Percentiles rank a stretch among this genome's conserved stretches.
Evolutionary conservation across 2,888 invertebrate species (phyloP).

Genomic region (Colostygia pectinataria): DNA sequence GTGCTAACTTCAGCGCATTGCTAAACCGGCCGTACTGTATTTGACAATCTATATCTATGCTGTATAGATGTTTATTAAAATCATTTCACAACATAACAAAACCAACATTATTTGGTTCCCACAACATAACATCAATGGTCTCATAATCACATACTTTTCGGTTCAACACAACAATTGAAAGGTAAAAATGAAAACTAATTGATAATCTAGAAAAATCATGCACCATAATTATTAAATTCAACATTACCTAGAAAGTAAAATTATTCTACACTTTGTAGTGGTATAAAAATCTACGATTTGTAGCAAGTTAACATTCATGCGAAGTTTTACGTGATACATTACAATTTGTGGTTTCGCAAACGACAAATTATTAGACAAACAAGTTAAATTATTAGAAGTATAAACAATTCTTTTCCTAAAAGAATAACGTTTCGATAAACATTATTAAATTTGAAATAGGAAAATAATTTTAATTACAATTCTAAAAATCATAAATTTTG

Average conservation of each 20-base stretch:
- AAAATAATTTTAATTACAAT: slow-evolving; percentile 54
- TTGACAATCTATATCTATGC: slow-evolving; percentile 19
- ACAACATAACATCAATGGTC: slow-evolving; percentile 73
- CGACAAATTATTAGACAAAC: slow-evolving; percentile 34
- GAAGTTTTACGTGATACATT: slow-evolving; percentile 9
- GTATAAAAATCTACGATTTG: slow-evolving; percentile 1
- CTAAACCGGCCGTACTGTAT: not conserved
- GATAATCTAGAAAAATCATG: slow-evolving; percentile 18
- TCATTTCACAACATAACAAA: slow-evolving; percentile 59
- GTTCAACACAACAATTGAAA: slow-evolving; percentile 33
- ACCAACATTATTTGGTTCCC: slow-evolving; percentile 66
- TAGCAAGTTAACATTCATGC: slow-evolving; percentile 6
- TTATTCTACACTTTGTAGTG: slow-evolving; percentile 14
- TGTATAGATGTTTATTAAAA: slow-evolving; percentile 34
- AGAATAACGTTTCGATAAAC: slow-evolving; percentile 72
- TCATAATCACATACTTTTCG: slow-evolving; percentile 71
- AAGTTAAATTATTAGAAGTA: slow-evolving; percentile 65
- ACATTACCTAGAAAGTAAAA: slow-evolving; percentile 10
- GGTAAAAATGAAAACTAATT: slow-evolving; percentile 35
- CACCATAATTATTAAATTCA: slow-evolving; percentile 22
- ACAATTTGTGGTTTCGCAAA: slow-evolving; percentile 9
- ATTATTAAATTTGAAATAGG: slow-evolving; percentile 40
- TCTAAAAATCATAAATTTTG: slow-evolving; percentile 55
- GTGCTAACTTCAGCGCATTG: not conserved
- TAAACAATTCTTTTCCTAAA: slow-evolving; percentile 79